Conservation (phyloP, 2,888 invertebrate species). For the Cheilosia grossa region DNA sequence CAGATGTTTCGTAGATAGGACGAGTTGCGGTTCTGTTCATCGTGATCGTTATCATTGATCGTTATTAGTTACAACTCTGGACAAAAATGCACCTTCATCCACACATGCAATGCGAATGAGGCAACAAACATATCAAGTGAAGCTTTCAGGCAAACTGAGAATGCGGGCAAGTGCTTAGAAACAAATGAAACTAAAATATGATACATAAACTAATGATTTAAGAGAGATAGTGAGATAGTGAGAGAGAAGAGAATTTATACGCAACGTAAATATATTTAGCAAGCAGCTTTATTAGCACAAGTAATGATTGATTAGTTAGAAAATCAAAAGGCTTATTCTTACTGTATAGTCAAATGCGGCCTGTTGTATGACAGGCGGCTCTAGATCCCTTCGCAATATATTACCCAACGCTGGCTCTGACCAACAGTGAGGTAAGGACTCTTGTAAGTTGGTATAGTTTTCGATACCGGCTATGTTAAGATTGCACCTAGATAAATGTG, state of each 20-base stretch:
- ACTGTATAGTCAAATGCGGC: conserved; percentile 92
- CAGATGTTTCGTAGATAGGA: no score
- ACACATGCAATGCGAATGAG: conserved; percentile 10
- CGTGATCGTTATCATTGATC: not conserved
- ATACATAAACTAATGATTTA: not conserved
- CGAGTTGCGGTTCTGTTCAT: not conserved
- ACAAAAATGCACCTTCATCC: not conserved
- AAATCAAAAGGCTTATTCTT: conserved; percentile 75
- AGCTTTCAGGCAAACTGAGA: not conserved
- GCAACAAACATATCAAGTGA: not conserved
- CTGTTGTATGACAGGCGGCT: conserved; percentile 92
- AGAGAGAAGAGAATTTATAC: not conserved
- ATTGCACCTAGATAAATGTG: conserved; percentile 83
- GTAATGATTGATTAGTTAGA: not conserved
- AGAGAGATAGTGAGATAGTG: not conserved
- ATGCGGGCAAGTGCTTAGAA: not conserved
- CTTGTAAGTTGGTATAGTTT: conserved; percentile 88
- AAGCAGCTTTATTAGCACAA: not conserved
- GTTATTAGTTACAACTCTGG: not conserved
- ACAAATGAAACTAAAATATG: conserved; percentile 1
- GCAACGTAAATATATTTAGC: conserved; percentile 6
- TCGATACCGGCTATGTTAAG: conserved; percentile 92
- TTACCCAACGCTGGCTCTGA: conserved; percentile 88
- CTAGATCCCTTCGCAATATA: conserved; percentile 86
- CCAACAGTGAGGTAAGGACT: conserved; percentile 89